Conservation (phyloP, 2,113 vertebrate species). For the Phainopepla nitens region DNA sequence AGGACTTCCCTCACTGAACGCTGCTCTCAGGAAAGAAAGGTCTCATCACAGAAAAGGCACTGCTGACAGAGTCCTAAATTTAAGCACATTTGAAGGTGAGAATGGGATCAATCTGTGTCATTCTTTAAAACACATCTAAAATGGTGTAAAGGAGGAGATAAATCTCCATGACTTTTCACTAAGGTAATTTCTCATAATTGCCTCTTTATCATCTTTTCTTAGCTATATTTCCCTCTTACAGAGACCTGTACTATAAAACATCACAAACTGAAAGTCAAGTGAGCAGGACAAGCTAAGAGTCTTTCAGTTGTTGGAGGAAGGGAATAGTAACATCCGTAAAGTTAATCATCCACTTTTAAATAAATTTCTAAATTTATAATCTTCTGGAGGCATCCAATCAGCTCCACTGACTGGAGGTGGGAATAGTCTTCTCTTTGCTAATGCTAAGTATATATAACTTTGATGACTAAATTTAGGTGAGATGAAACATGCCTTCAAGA, state of each 20-base stretch:
- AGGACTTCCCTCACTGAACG: not conserved
- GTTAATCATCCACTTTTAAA: not conserved
- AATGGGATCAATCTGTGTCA: not conserved
- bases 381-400: not conserved
- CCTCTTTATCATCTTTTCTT: not conserved
- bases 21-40: not conserved
- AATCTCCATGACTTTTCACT: not conserved
- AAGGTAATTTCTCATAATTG: not conserved
- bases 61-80: not conserved
- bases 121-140: not conserved
- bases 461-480: not conserved
- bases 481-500: not conserved
- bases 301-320: not conserved
- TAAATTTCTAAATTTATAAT: not conserved
- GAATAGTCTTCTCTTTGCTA: not conserved
- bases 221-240: not conserved
- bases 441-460: not conserved
- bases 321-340: not conserved
- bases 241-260: not conserved
- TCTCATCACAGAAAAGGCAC: not conserved
- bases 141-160: not conserved
- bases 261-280: not conserved
- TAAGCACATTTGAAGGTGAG: not conserved
- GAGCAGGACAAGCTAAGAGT: not conserved
- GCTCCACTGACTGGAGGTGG: fast-evolving